Base-by-base conservation (phyloP, 1,140 invertebrate genomes). In the Gonioctena quinquepunctata region DNA sequence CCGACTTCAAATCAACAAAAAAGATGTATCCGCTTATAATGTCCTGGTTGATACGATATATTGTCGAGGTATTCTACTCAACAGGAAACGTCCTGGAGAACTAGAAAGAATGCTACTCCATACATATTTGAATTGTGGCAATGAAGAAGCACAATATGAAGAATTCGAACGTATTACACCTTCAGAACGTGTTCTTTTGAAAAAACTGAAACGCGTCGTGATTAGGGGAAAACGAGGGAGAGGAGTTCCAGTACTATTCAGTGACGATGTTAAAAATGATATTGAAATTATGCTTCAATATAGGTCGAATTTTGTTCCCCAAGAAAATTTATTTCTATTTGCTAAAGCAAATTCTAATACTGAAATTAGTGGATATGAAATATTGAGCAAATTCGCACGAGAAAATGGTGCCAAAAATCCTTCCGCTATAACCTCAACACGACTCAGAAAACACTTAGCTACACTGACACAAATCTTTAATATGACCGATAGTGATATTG, bases 361-460 rank as follows among this genome's bases (percentile, higher is more conserved):
- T 5, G 1, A 56, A 27, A 42, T 42, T n/a, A 42, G 56, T 26
- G 65, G 70, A 2, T 71, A 71, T 6, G 66, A 71, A 67, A 21
- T 71, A 2, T 7, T 71, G 4, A 16, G 18, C 3, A 62, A 67
- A 33, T 61, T 66, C 33, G 69, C 64, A 0, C n/a, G 4, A 8
- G 18, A 23, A 42, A 63, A 66, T 63, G 70, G 71, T 4, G 67
- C 67, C 6, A 72, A 62, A 61, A 59, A 69, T 33, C 61, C 68
- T 1, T 2, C 23, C 21, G 67, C 67, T 25, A 65, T 72, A 50
- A 72, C 66, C 16, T 72, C 71, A 18, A 81, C 78, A 25, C 66
- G 68, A 67, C 68, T 82, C 1, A 26, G 81, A 52, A 81, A 81
- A 72, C 77, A 82, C 74, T 73, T 82, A 28, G 81, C 80, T 6